Base-by-base conservation (phyloP, 1,140 invertebrate genomes). In the Drosophila rhopaloa region DNA sequence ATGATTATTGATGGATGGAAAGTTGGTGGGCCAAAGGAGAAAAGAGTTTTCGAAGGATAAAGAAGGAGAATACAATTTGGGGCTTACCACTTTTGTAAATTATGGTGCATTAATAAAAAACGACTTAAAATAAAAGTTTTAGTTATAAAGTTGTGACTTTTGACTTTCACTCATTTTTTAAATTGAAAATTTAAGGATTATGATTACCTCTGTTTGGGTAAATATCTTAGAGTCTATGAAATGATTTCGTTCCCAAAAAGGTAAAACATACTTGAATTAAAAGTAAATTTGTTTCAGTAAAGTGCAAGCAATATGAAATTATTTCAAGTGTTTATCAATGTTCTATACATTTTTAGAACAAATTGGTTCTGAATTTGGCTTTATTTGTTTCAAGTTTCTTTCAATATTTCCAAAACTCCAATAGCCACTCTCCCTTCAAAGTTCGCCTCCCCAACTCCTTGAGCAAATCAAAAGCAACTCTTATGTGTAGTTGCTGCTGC, bases 391-490 rank as follows among this genome's bases (percentile, higher is more conserved):
- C 5, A 37, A 14, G 27, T 8, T 11, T 14, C 5, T 19, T 41
- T 48, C 2, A 11, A 40, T 13, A 29, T 24, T 14, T 11, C 0
- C 16, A 11, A 71, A 48, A 57, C 67, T 71, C 2, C 16, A 7
- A 70, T n/a, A 48, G 35, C 65, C 32, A 57, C 65, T 54, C 62
- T 57, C 65, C 16, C 11, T 63, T 9, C 13, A 37, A n/a, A 24
- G 14, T 4, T 66, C 7, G 32, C 6, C 6, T 3, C 41, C n/a
- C 38, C 27, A 35, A 27, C 41, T 75, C 47, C 71, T 56, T 29
- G 29, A 32, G 51, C 61, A 76, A 76, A 76, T 76, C 61, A 76
- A 76, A 67, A 59, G 37, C 72, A 76, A 67, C 55, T 55, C 65
- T 76, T 53, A 59, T 56, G 53, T 59, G 32, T 73, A 73, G 29